These are phyloP conservation scores for Poecilia gillii DNA, from an alignment of 2,797 vertebrate genomes.

Conservation along the genomic window DNA sequence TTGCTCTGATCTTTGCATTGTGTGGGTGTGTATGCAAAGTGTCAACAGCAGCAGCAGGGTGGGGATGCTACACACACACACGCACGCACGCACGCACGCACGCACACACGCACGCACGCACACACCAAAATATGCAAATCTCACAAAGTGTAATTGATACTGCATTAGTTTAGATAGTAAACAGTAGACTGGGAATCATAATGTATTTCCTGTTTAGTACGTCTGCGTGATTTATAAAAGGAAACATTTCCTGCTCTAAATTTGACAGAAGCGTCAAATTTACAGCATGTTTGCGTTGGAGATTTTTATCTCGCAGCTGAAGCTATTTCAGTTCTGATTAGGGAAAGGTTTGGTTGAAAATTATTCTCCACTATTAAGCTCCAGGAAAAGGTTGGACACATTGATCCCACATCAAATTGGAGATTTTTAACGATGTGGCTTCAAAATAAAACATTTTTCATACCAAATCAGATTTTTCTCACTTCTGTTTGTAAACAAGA, in stretches of 20 bases:
- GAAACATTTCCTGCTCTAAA: background rate
- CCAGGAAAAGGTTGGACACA: background rate
- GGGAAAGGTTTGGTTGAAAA: background rate
- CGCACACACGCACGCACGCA: too few relatives aligned
- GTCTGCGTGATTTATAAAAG: background rate
- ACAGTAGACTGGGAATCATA: background rate
- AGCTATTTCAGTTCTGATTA: background rate
- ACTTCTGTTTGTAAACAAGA: too few relatives aligned
- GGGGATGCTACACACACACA: background rate
- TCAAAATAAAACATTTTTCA: too few relatives aligned
- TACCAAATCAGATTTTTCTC: too few relatives aligned
- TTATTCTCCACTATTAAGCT: background rate
- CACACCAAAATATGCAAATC: background rate
- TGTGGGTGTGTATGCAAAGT: conserved; percentile 24
- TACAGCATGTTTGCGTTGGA: background rate
- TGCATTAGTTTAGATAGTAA: background rate
- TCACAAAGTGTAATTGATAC: background rate
- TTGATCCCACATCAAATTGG: background rate
- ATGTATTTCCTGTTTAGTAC: background rate
- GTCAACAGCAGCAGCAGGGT: conserved; percentile 10
- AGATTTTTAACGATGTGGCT: too few relatives aligned
- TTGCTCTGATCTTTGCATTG: conserved; percentile 61
- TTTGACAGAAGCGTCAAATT: background rate
- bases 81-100: background rate
- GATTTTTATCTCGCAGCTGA: background rate